Base-by-base conservation (phyloP, 2,113 vertebrate genomes). In the Caranx ignobilis region DNA sequence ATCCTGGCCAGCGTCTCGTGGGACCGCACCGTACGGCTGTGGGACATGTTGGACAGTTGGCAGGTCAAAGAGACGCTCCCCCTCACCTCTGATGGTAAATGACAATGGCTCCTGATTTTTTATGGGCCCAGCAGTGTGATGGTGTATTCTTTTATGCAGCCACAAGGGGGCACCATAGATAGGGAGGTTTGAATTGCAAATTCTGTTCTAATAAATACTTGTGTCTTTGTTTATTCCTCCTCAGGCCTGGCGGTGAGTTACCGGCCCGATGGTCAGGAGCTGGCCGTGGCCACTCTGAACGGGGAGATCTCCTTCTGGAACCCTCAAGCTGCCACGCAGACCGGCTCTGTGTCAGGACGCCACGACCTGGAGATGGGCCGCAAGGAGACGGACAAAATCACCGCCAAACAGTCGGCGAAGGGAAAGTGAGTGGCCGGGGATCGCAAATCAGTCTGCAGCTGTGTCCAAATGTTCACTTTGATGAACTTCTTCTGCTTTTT, bases 41-140 rank as follows among this genome's bases (percentile, higher is more conserved):
- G 98, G 98, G 97, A 99, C 94, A 98, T 99, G 97, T 79, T 92
- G n/a, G 96, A 99, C 93, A 99, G 97, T 94, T 99, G 98, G 97
- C 96, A 96, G 81, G 96, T 96, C 74, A 98, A 96, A 54, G 98
- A 99, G 82, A 97, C 96, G 0, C 93, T 99, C 1, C 62, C 72
- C 4, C 77, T 99, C 62, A 95, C 91, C 39, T 95, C 97, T 0
- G 97, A 99, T 2, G 98, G 98, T 99, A 93, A 93, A 62, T 18
- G 19, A 41, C 2, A 1, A 18, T 41, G 3, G 37, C 26, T 26
- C 26, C 26, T 26, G 26, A 26, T 1, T 26, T 26, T 26, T 26
- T 26, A 1, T 26, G 26, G 26, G 26, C 26, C 26, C 26, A 26
- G 26, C 26, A 26, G 26, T 16, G 18, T 11, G 6, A 32, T 5